Conservation (phyloP, 2,797 vertebrate species). For the Acanthurus lineatus region DNA sequence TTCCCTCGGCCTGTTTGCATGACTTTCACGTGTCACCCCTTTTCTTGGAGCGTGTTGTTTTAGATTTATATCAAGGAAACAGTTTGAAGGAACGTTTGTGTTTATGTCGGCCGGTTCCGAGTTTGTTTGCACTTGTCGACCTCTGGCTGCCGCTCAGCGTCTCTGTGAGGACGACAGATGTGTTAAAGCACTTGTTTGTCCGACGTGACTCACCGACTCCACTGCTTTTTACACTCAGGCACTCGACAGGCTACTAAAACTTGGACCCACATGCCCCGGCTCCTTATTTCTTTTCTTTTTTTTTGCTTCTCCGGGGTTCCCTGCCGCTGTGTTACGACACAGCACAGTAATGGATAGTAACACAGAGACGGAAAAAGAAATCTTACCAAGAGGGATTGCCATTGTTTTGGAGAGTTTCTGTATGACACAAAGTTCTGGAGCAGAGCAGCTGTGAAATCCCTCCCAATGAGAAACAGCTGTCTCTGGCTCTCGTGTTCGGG, state of each 20-base stretch:
- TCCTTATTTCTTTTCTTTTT: conserved; percentile 2
- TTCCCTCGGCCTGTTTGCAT: not conserved
- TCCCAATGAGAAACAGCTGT: conserved; percentile 89
- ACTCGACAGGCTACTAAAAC: conserved; percentile 35
- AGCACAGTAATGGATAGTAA: conserved; percentile 65
- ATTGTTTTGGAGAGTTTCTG: conserved; percentile 92
- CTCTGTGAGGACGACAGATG: conserved; percentile 21
- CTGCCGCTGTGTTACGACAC: conserved; percentile 71
- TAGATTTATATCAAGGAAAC: not conserved
- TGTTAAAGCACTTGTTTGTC: conserved; percentile 52
- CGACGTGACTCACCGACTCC: conserved; percentile 74
- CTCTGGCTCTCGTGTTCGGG: conserved; percentile 67
- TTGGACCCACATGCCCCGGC: conserved; percentile 10
- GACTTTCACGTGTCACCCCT: not conserved
- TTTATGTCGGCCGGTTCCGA: conserved; percentile 36
- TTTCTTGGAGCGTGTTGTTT: not conserved
- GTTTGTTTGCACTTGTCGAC: not conserved
- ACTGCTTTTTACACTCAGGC: conserved; percentile 43
- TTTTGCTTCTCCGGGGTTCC: conserved; percentile 66
- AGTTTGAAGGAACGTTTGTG: conserved; percentile 11
- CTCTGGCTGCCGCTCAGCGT: not conserved
- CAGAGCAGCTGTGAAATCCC: conserved; percentile 91
- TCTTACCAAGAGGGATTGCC: conserved; percentile 72
- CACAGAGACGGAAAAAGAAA: conserved; percentile 63
- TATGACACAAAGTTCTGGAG: conserved; percentile 92